These are phyloP conservation scores for Perizoma affinitatum DNA, from an alignment of 2,888 invertebrate genomes.

Conservation along the genomic window DNA sequence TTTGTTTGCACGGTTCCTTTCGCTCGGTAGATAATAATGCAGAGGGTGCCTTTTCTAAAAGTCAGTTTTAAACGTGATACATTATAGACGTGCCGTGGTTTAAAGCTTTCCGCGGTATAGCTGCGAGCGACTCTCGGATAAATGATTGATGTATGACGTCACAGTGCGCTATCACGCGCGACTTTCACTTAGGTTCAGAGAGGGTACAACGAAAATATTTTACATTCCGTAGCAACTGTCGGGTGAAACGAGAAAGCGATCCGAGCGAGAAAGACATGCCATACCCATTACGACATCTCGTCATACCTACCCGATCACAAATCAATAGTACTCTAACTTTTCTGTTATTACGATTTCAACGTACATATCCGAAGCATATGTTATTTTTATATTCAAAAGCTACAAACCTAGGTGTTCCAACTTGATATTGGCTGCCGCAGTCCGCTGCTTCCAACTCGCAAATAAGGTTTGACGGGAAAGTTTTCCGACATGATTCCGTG, in stretches of 20 bases:
- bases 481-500: slow-evolving; percentile 60
- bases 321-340: slow-evolving; percentile 34
- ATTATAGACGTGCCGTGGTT: slow-evolving; percentile 75
- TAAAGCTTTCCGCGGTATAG: slow-evolving; percentile 78
- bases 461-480: slow-evolving; percentile 61
- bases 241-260: slow-evolving; percentile 51
- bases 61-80: slow-evolving; percentile 77
- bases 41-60: slow-evolving; percentile 64
- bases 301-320: slow-evolving; percentile 30
- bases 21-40: slow-evolving; percentile 56
- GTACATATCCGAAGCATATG: slow-evolving; percentile 18
- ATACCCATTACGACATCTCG: slow-evolving; percentile 31
- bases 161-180: slow-evolving; percentile 64
- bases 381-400: slow-evolving; percentile 29
- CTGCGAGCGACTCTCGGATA: slow-evolving; percentile 69
- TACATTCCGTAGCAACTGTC: slow-evolving; percentile 54
- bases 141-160: slow-evolving; percentile 77
- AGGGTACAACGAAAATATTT: slow-evolving; percentile 66
- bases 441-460: slow-evolving; percentile 54
- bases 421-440: slow-evolving; percentile 44
- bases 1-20: slow-evolving; percentile 70
- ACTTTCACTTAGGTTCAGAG: slow-evolving; percentile 60
- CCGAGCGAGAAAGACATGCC: slow-evolving; percentile 42
- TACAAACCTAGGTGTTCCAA: slow-evolving; percentile 37
- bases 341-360: slow-evolving; percentile 23